Evolutionary conservation across 1,140 invertebrate genomes (phyloP), one percentile per base, ranked within the genome.

Genomic region (Euglossa dilemma): DNA sequence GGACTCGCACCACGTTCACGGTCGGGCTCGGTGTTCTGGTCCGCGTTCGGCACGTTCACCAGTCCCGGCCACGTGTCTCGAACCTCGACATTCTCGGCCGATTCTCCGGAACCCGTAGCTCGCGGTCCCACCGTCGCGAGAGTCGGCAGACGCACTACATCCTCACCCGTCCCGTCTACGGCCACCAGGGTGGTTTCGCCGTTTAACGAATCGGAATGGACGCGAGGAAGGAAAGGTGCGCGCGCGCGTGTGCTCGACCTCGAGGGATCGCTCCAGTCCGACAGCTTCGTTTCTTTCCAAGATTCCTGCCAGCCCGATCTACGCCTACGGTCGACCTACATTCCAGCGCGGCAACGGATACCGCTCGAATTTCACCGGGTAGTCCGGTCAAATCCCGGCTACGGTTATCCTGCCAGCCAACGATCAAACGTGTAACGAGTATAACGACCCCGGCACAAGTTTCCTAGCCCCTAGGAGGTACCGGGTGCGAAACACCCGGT

Each of bases 11-110:
- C 73, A 52, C 56, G 45, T 71, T 9, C 28, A 20, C 4, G 50
- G 14, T 23, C 47, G 25, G 78, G 12, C 50, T 8, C n/a, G 50
- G 5, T 36, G 7, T 18, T 6, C 11, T 11, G 6, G 7, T 6
- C n/a, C 6, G 9, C 4, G 20, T 47, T 12, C 11, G 12, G 12
- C 18, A 45, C 5, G 43, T 47, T 57, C 64, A 73, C 52, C 28
- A 75, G 25, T 57, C 59, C n/a, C 18, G 47, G 45, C 54, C 84
- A 85, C 84, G 83, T 28, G 25, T 50, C 56, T 45, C 54, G n/a
- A 8, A 73, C 20, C 28, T 57, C 28, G 71, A 70, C 82, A 71
- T 87, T 66, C 28, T 61, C 28, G 5, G 12, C 18, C 43, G 23
- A 20, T 64, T 57, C n/a, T 59, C 23, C 57, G 66, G 6, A 36